These are phyloP conservation scores for Spatulosminthurus flaviceps DNA, from an alignment of 2,888 invertebrate species.

Conservation along the genomic window DNA sequence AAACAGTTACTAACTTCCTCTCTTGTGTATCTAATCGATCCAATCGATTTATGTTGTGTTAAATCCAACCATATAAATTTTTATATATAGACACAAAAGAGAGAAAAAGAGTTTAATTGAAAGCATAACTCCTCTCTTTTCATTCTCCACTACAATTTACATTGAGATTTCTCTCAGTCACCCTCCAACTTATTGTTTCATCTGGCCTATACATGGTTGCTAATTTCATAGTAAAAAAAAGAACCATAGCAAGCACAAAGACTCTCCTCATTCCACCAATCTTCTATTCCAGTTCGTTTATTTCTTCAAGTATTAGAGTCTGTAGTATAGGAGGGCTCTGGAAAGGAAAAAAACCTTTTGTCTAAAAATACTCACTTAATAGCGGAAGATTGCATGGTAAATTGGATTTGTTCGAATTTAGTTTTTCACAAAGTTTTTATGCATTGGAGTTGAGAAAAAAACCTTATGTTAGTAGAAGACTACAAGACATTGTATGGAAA, in stretches of 20 bases:
- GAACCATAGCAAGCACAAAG: no score
- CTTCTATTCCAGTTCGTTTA: no score
- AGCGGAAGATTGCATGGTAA: neutral
- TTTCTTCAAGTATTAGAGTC: no score
- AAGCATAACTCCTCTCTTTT: neutral
- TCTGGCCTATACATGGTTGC: neutral
- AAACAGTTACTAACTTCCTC: neutral
- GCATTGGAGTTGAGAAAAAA: no score
- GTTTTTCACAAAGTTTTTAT: neutral
- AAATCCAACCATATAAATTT: no score
- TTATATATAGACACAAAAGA: no score
- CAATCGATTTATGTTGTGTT: neutral
- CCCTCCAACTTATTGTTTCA: neutral
- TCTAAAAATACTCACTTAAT: neutral
- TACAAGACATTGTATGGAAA: neutral
- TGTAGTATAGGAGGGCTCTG: no score
- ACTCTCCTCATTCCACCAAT: no score
- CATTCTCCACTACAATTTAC: neutral
- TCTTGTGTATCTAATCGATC: neutral
- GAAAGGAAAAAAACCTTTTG: no score
- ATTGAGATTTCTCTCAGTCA: neutral
- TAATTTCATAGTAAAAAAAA: neutral
- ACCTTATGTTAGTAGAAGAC: no score
- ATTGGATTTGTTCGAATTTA: slow-evolving; percentile 14
- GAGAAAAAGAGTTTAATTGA: slow-evolving; percentile 12